These are phyloP conservation scores for Characodon lateralis DNA, from an alignment of 2,797 vertebrate species.

Conservation along the genomic window DNA sequence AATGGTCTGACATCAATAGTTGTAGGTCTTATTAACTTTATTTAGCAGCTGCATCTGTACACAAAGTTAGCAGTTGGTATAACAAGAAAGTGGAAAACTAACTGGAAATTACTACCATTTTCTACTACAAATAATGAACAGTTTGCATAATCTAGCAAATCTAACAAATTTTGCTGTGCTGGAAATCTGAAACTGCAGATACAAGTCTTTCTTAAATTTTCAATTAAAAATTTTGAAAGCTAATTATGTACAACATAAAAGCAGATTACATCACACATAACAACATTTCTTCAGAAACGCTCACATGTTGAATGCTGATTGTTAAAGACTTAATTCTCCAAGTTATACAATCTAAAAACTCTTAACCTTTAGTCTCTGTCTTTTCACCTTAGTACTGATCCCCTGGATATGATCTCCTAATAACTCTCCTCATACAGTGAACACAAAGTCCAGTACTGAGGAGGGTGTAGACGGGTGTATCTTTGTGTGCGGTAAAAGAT, in stretches of 20 bases:
- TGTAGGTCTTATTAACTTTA: slow-evolving; percentile 11
- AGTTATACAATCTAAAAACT: slow-evolving; percentile 46
- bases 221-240: neutral
- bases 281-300: slow-evolving; percentile 14
- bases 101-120: slow-evolving; percentile 49
- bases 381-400: slow-evolving; percentile 49
- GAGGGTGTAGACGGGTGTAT: slow-evolving; percentile 31
- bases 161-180: slow-evolving; percentile 14
- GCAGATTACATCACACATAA: neutral
- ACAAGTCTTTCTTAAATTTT: slow-evolving; percentile 2
- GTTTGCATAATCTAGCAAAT: slow-evolving; percentile 16
- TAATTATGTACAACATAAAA: neutral
- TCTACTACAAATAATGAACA: slow-evolving; percentile 32
- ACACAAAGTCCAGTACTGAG: slow-evolving; percentile 49
- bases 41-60: slow-evolving; percentile 42
- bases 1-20: slow-evolving; percentile 6
- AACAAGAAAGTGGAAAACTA: slow-evolving; percentile 43
- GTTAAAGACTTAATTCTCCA: slow-evolving; percentile 34
- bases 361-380: slow-evolving; percentile 56
- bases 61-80: slow-evolving; percentile 21
- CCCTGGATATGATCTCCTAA: slow-evolving; percentile 47
- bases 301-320: slow-evolving; percentile 43
- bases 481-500: slow-evolving; percentile 36
- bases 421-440: slow-evolving; percentile 48
- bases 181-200: neutral